phyloP scores from a whole-genome alignment of 2,113 vertebrate species.

The Neogale vison region DNA sequence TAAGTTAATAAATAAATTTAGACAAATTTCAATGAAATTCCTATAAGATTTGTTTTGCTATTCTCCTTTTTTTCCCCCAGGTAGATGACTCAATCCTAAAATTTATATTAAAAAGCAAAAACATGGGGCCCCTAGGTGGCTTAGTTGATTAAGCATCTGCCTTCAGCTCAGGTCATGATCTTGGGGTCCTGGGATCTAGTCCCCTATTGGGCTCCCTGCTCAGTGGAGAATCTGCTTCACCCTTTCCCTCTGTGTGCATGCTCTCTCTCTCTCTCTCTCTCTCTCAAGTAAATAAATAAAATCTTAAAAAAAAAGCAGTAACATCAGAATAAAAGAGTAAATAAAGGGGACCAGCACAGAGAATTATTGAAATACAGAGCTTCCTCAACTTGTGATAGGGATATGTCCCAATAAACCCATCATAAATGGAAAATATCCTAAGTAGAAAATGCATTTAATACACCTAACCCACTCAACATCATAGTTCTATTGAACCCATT shows the following conservation, averaged over 20 bases:
- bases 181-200: neutral
- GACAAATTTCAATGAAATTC: constrained; percentile 36
- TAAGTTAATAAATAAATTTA: constrained; percentile 37
- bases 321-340: neutral
- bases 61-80: neutral
- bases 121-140: neutral
- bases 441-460: neutral
- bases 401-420: neutral
- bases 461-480: neutral
- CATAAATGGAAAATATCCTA: neutral
- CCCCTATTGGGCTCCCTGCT: neutral
- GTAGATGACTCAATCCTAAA: neutral
- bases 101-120: neutral
- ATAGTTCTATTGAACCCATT: neutral
- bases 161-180: neutral
- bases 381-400: neutral
- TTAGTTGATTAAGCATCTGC: neutral
- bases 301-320: neutral
- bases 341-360: neutral
- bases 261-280: neutral
- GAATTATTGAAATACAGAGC: neutral
- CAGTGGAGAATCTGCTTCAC: neutral
- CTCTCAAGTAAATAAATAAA: neutral
- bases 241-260: neutral
- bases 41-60: neutral